Evolutionary conservation across 2,888 invertebrate genomes (phyloP), one percentile per base, ranked within the genome.

Genomic region (Ectobius pallidus): DNA sequence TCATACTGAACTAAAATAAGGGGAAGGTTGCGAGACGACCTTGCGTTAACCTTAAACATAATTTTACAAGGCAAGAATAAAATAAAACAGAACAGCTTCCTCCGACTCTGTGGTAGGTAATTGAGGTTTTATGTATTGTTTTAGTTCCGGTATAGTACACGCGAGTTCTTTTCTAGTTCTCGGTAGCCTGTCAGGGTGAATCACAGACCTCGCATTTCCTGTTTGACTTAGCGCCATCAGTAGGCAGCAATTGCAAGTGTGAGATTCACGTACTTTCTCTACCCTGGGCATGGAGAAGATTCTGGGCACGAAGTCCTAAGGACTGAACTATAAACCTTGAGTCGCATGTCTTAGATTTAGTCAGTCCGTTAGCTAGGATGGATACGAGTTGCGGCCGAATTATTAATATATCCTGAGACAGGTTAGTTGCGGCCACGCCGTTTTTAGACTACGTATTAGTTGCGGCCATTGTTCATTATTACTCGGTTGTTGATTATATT

Each of bases 1-100:
- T 52, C 52, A 25, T 25, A 7, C 25, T 52, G 52, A 2, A 20
- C 52, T 25, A 14, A 52, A 52, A 52, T 52, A 52, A 25, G 18
- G 25, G 18, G 52, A 52, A 52, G 22, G 52, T 9, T 52, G 52
- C 25, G n/a, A 52, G 52, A 52, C 25, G 52, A 52, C 52, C 52
- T 52, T 52, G 52, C 9, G 11, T 52, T 52, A 52, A 52, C 52
- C 52, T 52, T 52, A 52, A 52, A 25, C 0, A 52, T 20, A 52
- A 25, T 25, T 52, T 52, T 52, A 52, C 52, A 52, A 52, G 22
- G 25, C 25, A 25, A 25, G n/a, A 52, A 25, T 14, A 25, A 22
- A 22, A 6, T 9, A 22, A 22, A 1, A 9, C 3, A n/a, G n/a
- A n/a, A 20, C 52, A 3, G 25, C 52, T 52, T 52, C 52, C 2